Evolutionary conservation across 2,113 vertebrate species (phyloP), one percentile per base, ranked within the genome.

Genomic region (Diadophis punctatus): DNA sequence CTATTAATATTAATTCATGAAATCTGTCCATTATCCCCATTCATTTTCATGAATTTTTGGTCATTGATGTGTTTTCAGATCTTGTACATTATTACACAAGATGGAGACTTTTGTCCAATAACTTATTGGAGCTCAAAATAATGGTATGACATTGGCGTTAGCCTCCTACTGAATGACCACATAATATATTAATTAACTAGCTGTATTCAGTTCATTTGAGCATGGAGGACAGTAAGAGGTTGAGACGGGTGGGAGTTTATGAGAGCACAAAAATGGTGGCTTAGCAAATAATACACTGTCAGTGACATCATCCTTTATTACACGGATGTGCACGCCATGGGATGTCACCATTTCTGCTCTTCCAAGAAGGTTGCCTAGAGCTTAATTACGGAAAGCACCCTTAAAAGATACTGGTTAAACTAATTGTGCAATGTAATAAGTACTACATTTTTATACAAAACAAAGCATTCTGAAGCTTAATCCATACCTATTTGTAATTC

Each of bases 381-480:
- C 34, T 43, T 39, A 80, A 80, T 80, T 63, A 27, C 68, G 12
- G 39, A 63, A 46, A 68, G 27, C 11, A 68, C 56, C 23, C 49
- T 68, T 68, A 87, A 87, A 87, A 68, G 39, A 23, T 9, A 88
- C 11, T 34, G 63, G n/a, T 68, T 68, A 91, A 80, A 91, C 22
- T 87, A 87, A 87, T 91, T 68, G 27, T 87, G 11, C 87, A 68
- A 34, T 87, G 39, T 30, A 87, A 85, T 85, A 80, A 43, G 74
- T 85, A 86, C 34, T 85, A 27, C 9, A 58, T 85, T 91, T 91
- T 91, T 58, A 86, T 7, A 60, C 10, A 91, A 92, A 51, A 30
- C n/a, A 27, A 87, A 88, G n/a, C 49, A 88, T 88, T 88, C n/a
- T 92, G 58, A 88, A 92, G 49, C 58, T 49, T 92, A 88, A 88